phyloP scores from a whole-genome alignment of 2,888 invertebrate species.

The Spisula solida region DNA sequence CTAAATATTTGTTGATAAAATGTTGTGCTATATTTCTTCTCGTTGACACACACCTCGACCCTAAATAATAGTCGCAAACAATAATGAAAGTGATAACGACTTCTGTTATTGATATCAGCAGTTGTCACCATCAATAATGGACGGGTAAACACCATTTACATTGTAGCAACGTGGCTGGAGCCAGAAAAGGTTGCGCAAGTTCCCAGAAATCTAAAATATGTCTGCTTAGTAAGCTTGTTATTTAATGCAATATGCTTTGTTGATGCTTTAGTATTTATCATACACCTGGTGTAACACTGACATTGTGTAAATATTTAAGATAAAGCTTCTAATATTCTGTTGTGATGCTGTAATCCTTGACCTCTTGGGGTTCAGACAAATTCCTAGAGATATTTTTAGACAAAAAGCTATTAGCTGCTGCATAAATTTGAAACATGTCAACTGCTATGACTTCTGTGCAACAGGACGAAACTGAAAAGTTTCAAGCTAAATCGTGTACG shows the following conservation, averaged over 20 bases:
- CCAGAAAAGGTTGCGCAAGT: slow-evolving; percentile 45
- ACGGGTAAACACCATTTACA: slow-evolving; percentile 27
- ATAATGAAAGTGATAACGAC: slow-evolving; percentile 25
- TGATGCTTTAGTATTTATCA: neutral
- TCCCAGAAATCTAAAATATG: slow-evolving; percentile 12
- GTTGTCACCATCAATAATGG: slow-evolving; percentile 38
- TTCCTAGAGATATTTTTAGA: neutral
- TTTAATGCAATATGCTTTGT: neutral
- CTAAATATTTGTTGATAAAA: slow-evolving; percentile 67
- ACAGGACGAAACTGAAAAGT: slow-evolving; percentile 68
- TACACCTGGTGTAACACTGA: neutral
- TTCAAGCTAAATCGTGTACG: slow-evolving; percentile 63
- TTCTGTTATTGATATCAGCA: neutral
- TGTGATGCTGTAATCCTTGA: neutral
- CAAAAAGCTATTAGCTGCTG: neutral
- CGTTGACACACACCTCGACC: neutral
- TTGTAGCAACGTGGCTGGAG: slow-evolving; percentile 46
- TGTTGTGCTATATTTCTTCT: slow-evolving; percentile 43
- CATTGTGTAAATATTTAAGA: neutral
- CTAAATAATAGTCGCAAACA: slow-evolving; percentile 32
- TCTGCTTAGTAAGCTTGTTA: neutral
- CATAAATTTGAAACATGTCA: slow-evolving; percentile 61
- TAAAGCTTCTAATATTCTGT: neutral
- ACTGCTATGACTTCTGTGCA: slow-evolving; percentile 68
- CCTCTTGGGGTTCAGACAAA: neutral